These are phyloP conservation scores for Halcyon chelicuti DNA, from an alignment of 2,797 vertebrate species.

Conservation along the genomic window DNA sequence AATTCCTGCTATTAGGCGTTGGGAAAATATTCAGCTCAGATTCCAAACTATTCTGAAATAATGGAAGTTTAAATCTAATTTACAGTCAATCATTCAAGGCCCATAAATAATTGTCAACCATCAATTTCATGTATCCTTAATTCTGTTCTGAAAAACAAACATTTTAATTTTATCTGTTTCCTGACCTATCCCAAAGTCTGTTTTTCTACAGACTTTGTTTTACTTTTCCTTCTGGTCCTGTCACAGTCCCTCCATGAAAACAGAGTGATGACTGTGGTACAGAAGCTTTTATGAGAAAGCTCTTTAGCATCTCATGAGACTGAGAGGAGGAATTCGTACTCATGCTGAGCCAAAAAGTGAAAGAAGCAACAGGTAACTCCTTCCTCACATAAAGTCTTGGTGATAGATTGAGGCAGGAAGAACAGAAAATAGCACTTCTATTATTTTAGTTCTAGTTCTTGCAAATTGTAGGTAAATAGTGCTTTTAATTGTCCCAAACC, in stretches of 20 bases:
- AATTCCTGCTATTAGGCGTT: constrained; percentile 57
- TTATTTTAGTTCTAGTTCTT: background rate
- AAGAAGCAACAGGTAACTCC: background rate
- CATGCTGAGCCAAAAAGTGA: background rate
- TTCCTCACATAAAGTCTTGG: background rate
- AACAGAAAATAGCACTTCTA: background rate
- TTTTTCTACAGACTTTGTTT: background rate
- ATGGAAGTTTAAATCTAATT: constrained; percentile 55
- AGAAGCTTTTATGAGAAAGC: background rate
- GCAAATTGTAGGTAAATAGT: background rate
- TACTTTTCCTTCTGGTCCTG: background rate
- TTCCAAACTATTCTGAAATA: constrained; percentile 48
- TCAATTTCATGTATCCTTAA: constrained; percentile 18
- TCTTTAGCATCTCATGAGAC: background rate
- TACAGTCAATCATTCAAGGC: constrained; percentile 18
- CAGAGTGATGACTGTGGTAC: background rate
- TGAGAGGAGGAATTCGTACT: background rate
- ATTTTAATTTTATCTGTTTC: background rate
- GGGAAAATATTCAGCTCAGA: constrained; percentile 59
- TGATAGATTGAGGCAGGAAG: background rate
- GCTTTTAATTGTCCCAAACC: background rate
- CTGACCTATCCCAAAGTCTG: background rate
- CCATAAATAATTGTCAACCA: constrained; percentile 14
- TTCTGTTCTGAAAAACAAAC: constrained; percentile 20
- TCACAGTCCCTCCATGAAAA: background rate